Conservation (phyloP, 2,888 invertebrate species). For the Conomelus anceps region DNA sequence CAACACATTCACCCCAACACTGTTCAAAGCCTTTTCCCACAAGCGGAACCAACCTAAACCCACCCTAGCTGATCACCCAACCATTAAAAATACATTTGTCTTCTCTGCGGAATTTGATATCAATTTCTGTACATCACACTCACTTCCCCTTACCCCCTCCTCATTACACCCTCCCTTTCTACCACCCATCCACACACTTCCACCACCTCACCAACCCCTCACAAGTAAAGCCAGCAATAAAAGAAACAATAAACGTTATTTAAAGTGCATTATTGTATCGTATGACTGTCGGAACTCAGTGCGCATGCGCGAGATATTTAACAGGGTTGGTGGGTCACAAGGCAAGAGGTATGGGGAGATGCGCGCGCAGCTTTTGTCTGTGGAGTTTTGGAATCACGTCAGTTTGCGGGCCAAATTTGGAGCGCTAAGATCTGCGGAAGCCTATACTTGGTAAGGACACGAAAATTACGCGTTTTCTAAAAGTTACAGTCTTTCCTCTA, state of each 20-base stretch:
- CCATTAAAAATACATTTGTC: background rate
- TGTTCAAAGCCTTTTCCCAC: background rate
- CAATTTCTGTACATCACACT: background rate
- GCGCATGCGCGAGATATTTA: background rate
- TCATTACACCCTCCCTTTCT: background rate
- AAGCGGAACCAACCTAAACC: background rate
- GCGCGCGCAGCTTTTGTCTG: background rate
- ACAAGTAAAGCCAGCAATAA: background rate
- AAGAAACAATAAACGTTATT: background rate
- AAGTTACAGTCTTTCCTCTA: background rate
- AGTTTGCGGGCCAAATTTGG: background rate
- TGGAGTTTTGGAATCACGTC: background rate
- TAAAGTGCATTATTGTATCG: background rate
- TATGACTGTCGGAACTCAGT: background rate
- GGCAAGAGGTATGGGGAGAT: background rate
- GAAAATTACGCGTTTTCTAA: background rate
- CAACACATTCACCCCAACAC: background rate
- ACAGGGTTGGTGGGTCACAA: background rate
- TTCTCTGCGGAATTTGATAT: background rate
- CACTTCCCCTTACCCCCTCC: no score
- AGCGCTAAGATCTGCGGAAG: background rate
- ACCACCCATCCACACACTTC: background rate
- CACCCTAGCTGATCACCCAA: background rate
- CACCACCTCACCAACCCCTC: background rate
- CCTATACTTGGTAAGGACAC: background rate